Evolutionary conservation across 2,113 vertebrate species (phyloP).

Genomic region (Otis tarda): DNA sequence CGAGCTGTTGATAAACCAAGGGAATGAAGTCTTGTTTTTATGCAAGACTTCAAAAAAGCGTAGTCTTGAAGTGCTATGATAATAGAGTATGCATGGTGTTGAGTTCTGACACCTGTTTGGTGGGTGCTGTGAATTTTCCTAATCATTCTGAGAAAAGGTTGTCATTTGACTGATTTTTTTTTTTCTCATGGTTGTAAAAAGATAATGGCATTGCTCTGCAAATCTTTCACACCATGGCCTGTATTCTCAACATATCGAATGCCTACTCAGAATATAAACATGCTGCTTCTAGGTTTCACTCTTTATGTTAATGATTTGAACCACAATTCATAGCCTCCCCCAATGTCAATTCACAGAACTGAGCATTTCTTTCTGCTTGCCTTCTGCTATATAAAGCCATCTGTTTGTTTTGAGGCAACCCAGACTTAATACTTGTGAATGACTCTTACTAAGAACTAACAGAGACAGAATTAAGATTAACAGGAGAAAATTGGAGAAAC

Average conservation of each 20-base stretch:
- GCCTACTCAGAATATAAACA: background rate
- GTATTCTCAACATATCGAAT: background rate
- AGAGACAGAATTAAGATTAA: background rate
- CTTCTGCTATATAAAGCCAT: background rate
- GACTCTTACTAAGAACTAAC: background rate
- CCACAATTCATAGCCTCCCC: accelerated
- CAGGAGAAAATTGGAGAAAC: background rate
- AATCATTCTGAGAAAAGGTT: background rate
- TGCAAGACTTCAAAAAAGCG: background rate
- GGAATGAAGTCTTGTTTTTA: background rate
- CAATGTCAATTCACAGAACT: background rate
- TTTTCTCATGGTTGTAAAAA: background rate
- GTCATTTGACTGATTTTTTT: background rate
- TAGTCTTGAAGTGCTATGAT: background rate
- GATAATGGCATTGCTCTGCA: background rate
- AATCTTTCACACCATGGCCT: background rate
- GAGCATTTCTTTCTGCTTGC: background rate
- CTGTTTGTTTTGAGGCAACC: background rate
- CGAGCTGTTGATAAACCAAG: background rate
- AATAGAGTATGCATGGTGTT: background rate
- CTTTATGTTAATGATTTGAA: background rate
- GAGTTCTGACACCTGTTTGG: background rate
- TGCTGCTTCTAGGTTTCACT: background rate
- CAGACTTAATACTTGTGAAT: background rate
- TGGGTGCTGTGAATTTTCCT: background rate